Percentiles rank a stretch among this genome's conserved stretches.
Evolutionary conservation across 2,888 invertebrate species (phyloP).

Genomic region (Macrosoma leucophasiata): DNA sequence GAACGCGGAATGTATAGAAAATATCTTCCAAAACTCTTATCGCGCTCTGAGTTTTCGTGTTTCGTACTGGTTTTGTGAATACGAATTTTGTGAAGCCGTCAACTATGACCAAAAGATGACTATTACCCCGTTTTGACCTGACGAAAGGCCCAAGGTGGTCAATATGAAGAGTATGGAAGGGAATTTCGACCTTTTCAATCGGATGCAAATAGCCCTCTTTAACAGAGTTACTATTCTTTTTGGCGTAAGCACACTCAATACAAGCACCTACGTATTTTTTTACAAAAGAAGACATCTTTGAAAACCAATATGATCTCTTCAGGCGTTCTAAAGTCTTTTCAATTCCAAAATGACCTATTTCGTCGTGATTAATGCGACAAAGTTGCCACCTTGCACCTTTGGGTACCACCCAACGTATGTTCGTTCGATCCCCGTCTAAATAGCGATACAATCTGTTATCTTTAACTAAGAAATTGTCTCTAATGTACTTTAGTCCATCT

Average conservation of each 20-base stretch:
- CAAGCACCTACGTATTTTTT: slow-evolving; percentile 41
- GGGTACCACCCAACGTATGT: slow-evolving; percentile 13
- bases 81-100: slow-evolving; percentile 42
- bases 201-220: slow-evolving; percentile 44
- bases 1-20: slow-evolving; percentile 16
- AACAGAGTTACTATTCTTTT: slow-evolving; percentile 36
- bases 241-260: slow-evolving; percentile 22
- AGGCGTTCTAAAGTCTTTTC: slow-evolving; percentile 38
- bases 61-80: slow-evolving; percentile 31
- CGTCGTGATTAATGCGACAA: slow-evolving; percentile 38
- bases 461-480: no score
- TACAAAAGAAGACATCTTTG: slow-evolving; percentile 38
- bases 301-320: slow-evolving; percentile 43
- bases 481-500: no score
- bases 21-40: slow-evolving; percentile 14
- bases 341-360: slow-evolving; percentile 38
- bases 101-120: slow-evolving; percentile 34
- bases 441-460: slow-evolving; percentile 17
- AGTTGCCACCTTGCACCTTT: slow-evolving; percentile 20
- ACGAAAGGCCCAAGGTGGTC: slow-evolving; percentile 46
- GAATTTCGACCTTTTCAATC: slow-evolving; percentile 40
- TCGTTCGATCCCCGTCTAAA: slow-evolving; percentile 13
- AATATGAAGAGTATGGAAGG: slow-evolving; percentile 46
- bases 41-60: slow-evolving; percentile 13
- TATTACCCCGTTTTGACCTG: slow-evolving; percentile 30